These are phyloP conservation scores for Glossophaga mutica DNA, from an alignment of 2,797 vertebrate genomes.

Conservation along the genomic window DNA sequence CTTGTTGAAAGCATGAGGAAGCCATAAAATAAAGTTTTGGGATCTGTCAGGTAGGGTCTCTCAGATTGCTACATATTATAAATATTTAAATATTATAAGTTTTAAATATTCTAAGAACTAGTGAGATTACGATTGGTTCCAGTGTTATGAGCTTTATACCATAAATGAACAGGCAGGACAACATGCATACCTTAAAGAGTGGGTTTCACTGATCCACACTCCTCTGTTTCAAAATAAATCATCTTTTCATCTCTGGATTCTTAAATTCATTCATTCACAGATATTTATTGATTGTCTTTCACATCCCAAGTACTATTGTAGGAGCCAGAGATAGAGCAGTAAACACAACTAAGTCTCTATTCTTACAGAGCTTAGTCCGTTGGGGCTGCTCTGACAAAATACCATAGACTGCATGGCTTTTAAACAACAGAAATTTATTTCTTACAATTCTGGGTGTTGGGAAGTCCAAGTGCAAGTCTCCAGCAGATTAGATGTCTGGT, in stretches of 20 bases:
- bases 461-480: neutral
- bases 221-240: neutral
- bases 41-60: neutral
- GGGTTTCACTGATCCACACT: neutral
- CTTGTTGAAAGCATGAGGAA: neutral
- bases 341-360: neutral
- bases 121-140: neutral
- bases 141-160: neutral
- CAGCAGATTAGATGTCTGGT: neutral
- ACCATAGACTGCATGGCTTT: neutral
- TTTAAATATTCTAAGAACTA: constrained; percentile 7
- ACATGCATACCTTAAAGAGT: neutral
- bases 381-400: neutral
- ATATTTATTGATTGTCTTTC: neutral
- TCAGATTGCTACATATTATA: neutral
- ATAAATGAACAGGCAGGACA: neutral
- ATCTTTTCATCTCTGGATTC: neutral
- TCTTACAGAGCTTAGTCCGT: neutral
- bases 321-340: neutral
- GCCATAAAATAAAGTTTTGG: neutral
- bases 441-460: neutral
- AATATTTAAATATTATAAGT: neutral
- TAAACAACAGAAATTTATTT: neutral
- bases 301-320: neutral
- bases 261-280: neutral